A percentile compares a stretch with the other conserved stretches of the same genome.
These are phyloP conservation scores for Drosophila arawakana DNA, from an alignment of 1,140 invertebrate genomes.

Conservation along the genomic window DNA sequence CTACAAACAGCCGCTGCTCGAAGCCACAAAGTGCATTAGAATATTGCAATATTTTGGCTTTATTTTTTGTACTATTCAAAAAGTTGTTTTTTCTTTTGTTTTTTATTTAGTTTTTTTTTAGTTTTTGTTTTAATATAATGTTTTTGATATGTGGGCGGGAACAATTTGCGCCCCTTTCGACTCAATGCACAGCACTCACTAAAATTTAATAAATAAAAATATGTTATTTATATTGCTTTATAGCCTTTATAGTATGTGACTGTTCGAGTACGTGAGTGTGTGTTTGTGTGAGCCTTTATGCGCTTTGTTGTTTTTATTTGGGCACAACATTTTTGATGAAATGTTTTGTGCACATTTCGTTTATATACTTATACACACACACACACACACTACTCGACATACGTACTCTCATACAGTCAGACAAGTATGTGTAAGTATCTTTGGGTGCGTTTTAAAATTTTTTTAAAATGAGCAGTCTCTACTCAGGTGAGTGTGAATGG, in stretches of 20 bases:
- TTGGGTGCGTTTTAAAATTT: constrained; percentile 61
- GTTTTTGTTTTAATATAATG: constrained; percentile 4
- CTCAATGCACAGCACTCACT: constrained; percentile 78
- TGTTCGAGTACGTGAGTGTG: constrained; percentile 33
- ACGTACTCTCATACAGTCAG: constrained; percentile 1
- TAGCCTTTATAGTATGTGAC: constrained; percentile 38
- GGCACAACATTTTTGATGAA: constrained; percentile 69
- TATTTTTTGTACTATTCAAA: constrained; percentile 42
- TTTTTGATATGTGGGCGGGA: constrained; percentile 26
- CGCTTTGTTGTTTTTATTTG: constrained; percentile 74
- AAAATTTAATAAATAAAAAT: constrained; percentile 82
- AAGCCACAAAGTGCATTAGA: constrained; percentile 70
- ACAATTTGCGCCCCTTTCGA: constrained; percentile 68
- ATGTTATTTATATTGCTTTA: constrained; percentile 80
- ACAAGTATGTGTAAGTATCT: constrained; percentile 29
- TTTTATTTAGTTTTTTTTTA: constrained; percentile 42
- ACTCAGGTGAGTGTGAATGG: constrained; percentile 28
- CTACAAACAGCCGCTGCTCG: constrained; percentile 48
- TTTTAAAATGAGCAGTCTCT: constrained; percentile 61
- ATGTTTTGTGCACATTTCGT: constrained; percentile 75
- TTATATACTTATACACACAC: constrained; percentile 49
- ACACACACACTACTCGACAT: not conserved
- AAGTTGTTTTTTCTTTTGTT: constrained; percentile 25
- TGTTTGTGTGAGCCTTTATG: constrained; percentile 41
- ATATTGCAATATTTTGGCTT: constrained; percentile 59